Evolutionary conservation across 2,888 invertebrate species (phyloP).

Genomic region (Alsophila aescularia): DNA sequence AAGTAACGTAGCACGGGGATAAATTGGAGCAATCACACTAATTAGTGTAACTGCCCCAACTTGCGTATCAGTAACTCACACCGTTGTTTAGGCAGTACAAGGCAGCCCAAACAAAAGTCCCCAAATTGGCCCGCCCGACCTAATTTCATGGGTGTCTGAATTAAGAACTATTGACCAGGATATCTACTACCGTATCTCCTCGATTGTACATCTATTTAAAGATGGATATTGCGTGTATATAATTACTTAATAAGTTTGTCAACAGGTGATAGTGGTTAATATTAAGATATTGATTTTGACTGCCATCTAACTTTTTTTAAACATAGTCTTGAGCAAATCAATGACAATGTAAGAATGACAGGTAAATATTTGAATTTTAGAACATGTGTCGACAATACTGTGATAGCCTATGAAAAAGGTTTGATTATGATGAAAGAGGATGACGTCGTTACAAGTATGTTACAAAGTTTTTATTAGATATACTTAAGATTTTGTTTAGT

Average conservation of each 20-base stretch:
- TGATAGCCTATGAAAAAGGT: too few species aligned
- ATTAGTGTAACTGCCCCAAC: slow-evolving; percentile 45
- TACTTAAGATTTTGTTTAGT: too few species aligned
- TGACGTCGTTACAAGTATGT: too few species aligned
- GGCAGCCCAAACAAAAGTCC: slow-evolving; percentile 37
- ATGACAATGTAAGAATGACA: too few species aligned
- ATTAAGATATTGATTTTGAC: background rate
- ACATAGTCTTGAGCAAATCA: too few species aligned
- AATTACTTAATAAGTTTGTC: background rate
- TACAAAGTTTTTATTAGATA: too few species aligned
- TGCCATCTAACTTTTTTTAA: too few species aligned
- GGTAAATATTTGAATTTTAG: too few species aligned
- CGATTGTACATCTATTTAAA: background rate
- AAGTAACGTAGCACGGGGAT: slow-evolving; percentile 31
- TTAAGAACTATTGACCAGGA: slow-evolving; percentile 33
- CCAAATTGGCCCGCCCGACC: slow-evolving; percentile 38
- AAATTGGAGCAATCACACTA: slow-evolving; percentile 51
- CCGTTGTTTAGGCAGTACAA: background rate
- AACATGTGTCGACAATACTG: too few species aligned
- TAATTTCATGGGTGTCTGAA: slow-evolving; percentile 39
- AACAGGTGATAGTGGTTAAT: background rate
- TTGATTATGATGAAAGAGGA: too few species aligned
- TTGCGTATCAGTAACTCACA: slow-evolving; percentile 24
- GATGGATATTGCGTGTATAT: background rate
- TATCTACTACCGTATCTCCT: slow-evolving; percentile 5